Base-by-base conservation (phyloP, 2,797 vertebrate species). In the Sebastes paucispinis region DNA sequence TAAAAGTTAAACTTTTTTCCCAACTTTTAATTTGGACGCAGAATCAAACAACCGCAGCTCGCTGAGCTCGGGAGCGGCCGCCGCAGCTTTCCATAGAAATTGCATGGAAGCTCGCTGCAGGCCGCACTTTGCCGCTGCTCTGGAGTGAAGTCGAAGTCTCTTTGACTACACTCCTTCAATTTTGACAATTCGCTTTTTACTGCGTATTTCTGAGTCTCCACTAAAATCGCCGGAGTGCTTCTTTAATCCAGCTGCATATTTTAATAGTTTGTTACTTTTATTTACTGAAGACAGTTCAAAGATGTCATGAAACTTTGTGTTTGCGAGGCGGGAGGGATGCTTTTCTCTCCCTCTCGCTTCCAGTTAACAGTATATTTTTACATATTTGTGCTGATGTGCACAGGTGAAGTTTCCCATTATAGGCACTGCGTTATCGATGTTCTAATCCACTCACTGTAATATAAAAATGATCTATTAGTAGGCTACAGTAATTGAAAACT, bases 371-470 rank as follows among this genome's bases (percentile, higher is more conserved):
- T 43, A n/a, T 58, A 32, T 62, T 43, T 73, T 68, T 81, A 31
- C 29, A 55, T 24, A 29, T 59, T 75, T 54, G 16, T 64, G 62
- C 43, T 50, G 34, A 73, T 8, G 14, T 13, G 10, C 55, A 31
- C 50, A 65, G 29, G 50, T 76, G 43, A 77, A 62, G 55, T 27
- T 9, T 64, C 39, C 58, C 27, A n/a, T 32, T 34, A 66, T 78
- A 59, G 25, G 22, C 24, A 11, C 31, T 9, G 2, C 4, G 16
- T 69, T 62, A 78, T 63, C 47, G 20, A 6, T 47, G 39, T 68
- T 77, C 24, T 67, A 60, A 75, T 69, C 20, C 39, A 68, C 74
- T 70, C 22, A 64, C 32, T 71, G 29, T 31, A 29, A 75, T 39
- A 47, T 55, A 27, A 27, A 11, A 50, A 20, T 27, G 20, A 68